These are phyloP conservation scores for Arnoldichthys spilopterus DNA, from an alignment of 2,797 vertebrate species.

Conservation along the genomic window DNA sequence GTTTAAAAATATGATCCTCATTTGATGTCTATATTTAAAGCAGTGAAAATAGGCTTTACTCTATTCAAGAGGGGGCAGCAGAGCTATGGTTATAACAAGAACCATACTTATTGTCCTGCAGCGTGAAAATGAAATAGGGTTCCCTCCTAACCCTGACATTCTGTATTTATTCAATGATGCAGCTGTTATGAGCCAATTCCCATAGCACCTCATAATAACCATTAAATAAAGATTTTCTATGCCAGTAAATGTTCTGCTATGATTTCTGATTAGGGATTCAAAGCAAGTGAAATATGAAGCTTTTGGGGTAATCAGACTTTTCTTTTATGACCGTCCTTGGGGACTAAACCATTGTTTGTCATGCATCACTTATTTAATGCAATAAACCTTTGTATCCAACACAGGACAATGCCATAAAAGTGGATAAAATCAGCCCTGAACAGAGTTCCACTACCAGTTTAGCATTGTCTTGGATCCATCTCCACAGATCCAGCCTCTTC, in stretches of 20 bases:
- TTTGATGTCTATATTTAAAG: not conserved
- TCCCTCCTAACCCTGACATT: not conserved
- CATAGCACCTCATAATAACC: not conserved
- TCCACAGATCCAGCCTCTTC: not conserved
- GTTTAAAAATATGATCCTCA: too few relatives aligned
- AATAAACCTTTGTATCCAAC: not conserved
- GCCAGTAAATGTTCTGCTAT: not conserved
- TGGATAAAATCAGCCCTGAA: not conserved
- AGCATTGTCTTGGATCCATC: not conserved
- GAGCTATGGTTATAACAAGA: not conserved
- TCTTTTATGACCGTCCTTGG: not conserved
- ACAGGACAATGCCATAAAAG: not conserved
- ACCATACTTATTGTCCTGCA: not conserved
- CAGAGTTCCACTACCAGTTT: not conserved
- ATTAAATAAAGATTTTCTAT: not conserved
- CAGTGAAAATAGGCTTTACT: not conserved
- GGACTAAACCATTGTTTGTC: not conserved
- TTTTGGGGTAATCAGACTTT: not conserved
- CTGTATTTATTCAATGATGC: not conserved
- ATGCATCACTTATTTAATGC: not conserved
- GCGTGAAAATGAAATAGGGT: not conserved
- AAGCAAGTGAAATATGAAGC: not conserved
- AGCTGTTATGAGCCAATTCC: not conserved
- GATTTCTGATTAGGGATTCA: not conserved
- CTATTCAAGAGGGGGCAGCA: constrained; percentile 3